Evolutionary conservation across 2,888 invertebrate genomes (phyloP).

Genomic region (Ferdinandea cuprea): DNA sequence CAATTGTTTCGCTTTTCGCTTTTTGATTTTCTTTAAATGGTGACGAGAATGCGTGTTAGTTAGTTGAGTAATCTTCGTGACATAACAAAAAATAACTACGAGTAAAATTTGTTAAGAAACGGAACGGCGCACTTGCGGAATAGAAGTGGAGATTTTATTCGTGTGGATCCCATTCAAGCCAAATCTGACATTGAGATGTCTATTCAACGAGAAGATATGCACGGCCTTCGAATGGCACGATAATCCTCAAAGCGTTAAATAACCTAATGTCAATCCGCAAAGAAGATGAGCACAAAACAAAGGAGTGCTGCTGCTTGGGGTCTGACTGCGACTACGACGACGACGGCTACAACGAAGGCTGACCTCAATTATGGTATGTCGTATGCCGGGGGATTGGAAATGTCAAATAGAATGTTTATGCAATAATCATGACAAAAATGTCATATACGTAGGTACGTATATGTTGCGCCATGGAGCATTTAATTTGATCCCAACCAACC

Average conservation of each 20-base stretch:
- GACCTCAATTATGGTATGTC: constrained; percentile 39
- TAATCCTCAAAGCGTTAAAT: neutral
- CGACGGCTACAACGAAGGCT: too few relatives aligned
- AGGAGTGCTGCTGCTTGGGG: constrained; percentile 57
- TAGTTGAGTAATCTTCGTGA: constrained; percentile 36
- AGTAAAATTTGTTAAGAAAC: constrained; percentile 9
- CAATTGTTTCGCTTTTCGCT: constrained; percentile 22
- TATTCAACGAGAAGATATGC: constrained; percentile 20
- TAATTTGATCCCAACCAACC: constrained; percentile 1
- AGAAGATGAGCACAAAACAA: constrained; percentile 50
- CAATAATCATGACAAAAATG: constrained; percentile 22
- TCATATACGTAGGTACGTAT: neutral
- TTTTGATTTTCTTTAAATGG: constrained; percentile 19
- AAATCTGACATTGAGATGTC: constrained; percentile 48
- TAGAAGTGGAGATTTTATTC: constrained; percentile 1
- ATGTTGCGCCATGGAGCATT: neutral
- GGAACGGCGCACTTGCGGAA: constrained; percentile 21
- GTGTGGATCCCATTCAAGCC: constrained; percentile 40
- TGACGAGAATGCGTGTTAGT: constrained; percentile 39
- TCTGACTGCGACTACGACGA: too few relatives aligned
- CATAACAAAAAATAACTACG: constrained; percentile 25
- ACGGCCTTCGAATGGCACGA: constrained; percentile 48
- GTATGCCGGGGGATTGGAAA: constrained; percentile 30
- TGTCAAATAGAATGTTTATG: constrained; percentile 29
- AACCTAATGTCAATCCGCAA: constrained; percentile 55